Evolutionary conservation across 2,888 invertebrate species (phyloP).

Genomic region (Oscheius sp.): DNA sequence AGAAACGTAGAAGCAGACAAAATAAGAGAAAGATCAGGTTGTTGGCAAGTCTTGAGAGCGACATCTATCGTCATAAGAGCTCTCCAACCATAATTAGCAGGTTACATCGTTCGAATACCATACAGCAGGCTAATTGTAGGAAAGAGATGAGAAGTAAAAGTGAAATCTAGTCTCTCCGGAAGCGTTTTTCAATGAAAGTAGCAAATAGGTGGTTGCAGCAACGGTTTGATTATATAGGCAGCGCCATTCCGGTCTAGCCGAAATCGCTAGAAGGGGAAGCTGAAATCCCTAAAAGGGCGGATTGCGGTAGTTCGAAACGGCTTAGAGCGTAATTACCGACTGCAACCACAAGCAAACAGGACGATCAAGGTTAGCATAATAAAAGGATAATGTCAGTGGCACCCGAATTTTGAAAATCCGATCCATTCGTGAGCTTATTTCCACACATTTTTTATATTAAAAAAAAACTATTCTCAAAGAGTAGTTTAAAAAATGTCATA

Average conservation of each 20-base stretch:
- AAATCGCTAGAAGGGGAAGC: conserved; percentile 26
- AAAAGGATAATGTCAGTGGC: conserved; percentile 19
- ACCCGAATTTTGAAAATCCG: too few species aligned
- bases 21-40: conserved; percentile 20
- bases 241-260: conserved; percentile 20
- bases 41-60: conserved; percentile 2
- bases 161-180: not conserved
- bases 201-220: conserved; percentile 10
- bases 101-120: not conserved
- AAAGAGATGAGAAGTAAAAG: not conserved
- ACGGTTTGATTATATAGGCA: conserved; percentile 13
- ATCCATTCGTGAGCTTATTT: too few species aligned
- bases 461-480: too few species aligned
- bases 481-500: not conserved
- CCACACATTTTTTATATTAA: too few species aligned
- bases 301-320: conserved; percentile 28
- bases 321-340: conserved; percentile 32
- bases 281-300: conserved; percentile 29
- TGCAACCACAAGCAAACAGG: conserved; percentile 27
- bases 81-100: conserved; percentile 17
- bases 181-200: conserved; percentile 20
- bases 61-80: not conserved
- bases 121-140: not conserved
- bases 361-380: conserved; percentile 27
- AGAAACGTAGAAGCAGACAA: too few species aligned